These are phyloP conservation scores for Adoxophyes honmai DNA, from an alignment of 1,140 invertebrate genomes.

Conservation along the genomic window DNA sequence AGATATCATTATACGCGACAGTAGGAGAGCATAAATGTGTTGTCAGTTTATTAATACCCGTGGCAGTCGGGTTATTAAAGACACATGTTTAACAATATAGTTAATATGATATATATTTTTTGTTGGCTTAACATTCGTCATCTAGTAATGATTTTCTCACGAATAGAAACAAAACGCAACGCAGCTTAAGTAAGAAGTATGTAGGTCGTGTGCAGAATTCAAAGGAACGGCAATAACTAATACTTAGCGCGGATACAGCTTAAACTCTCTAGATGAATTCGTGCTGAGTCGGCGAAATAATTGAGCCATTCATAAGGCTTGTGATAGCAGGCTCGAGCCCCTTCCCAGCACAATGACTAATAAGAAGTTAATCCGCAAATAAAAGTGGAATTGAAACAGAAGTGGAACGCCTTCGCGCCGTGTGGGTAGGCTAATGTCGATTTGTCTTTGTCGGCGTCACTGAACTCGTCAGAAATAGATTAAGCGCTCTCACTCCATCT, in stretches of 20 bases:
- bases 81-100: conserved; percentile 31
- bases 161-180: conserved; percentile 20
- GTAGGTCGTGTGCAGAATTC: conserved; percentile 13
- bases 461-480: conserved; percentile 77
- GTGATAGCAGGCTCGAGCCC: conserved; percentile 57
- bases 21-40: conserved; percentile 49
- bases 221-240: conserved; percentile 48
- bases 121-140: not conserved
- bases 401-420: conserved; percentile 70
- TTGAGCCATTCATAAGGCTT: conserved; percentile 75
- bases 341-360: conserved; percentile 70
- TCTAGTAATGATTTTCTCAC: not conserved
- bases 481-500: conserved; percentile 76
- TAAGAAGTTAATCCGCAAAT: conserved; percentile 77
- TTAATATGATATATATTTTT: not conserved
- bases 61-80: conserved; percentile 42
- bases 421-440: conserved; percentile 76
- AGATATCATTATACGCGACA: conserved; percentile 46
- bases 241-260: conserved; percentile 36
- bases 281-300: conserved; percentile 65
- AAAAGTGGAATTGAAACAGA: conserved; percentile 77
- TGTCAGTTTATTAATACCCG: conserved; percentile 54
- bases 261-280: conserved; percentile 52
- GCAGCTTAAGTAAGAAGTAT: conserved; percentile 24
- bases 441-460: conserved; percentile 76